Evolutionary conservation across 2,888 invertebrate species (phyloP).

Genomic region (Acronicta alni): DNA sequence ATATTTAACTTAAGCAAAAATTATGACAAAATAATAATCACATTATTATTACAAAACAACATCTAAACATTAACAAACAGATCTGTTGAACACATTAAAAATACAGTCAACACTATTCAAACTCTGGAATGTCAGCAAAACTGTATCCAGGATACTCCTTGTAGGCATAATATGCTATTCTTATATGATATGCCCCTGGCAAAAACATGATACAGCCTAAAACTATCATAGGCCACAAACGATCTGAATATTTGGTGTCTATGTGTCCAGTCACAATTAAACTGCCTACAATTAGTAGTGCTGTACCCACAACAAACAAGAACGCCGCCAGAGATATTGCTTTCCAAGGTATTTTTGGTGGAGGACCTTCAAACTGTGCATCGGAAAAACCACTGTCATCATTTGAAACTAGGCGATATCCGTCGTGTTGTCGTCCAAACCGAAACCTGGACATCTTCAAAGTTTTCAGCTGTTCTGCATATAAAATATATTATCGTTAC

Average conservation of each 20-base stretch:
- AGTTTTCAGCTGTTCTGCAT: conserved; percentile 68
- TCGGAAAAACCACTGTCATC: conserved; percentile 92
- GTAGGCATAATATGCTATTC: conserved; percentile 96
- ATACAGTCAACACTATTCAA: conserved; percentile 85
- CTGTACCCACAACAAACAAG: conserved; percentile 93
- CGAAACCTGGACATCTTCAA: conserved; percentile 90
- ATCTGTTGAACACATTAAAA: conserved; percentile 22
- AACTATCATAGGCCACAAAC: conserved; percentile 96
- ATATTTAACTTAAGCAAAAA: neutral
- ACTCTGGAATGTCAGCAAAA: conserved; percentile 96
- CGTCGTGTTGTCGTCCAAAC: conserved; percentile 89
- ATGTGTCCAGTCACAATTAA: conserved; percentile 95
- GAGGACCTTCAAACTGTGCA: conserved; percentile 91
- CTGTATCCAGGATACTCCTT: conserved; percentile 95
- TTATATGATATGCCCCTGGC: conserved; percentile 96
- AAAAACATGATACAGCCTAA: conserved; percentile 96
- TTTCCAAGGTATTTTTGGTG: conserved; percentile 94
- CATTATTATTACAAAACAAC: conserved; percentile 12
- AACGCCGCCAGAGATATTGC: conserved; percentile 93
- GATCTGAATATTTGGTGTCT: conserved; percentile 94
- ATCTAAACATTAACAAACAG: conserved; percentile 36
- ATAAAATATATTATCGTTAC: conserved; percentile 17
- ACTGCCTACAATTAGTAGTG: conserved; percentile 93
- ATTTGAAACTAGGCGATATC: conserved; percentile 88
- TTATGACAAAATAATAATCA: conserved; percentile 16